A percentile compares a stretch with the other conserved stretches of the same genome.
phyloP scores from a whole-genome alignment of 2,113 vertebrate species.

The Cebus imitator region DNA sequence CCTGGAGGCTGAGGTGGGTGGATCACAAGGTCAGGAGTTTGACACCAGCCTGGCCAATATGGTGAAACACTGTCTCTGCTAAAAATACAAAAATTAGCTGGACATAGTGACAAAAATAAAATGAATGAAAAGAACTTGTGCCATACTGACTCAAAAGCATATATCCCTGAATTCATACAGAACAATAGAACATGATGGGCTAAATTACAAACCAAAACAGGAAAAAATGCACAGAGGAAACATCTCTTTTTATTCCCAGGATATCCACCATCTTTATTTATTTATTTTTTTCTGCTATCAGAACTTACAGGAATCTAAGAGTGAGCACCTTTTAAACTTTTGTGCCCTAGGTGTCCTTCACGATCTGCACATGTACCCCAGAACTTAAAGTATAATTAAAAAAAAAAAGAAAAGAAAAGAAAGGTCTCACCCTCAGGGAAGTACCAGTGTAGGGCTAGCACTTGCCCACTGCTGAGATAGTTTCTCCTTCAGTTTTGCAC shows the following conservation, averaged over 20 bases:
- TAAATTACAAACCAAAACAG: background rate
- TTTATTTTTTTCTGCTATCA: background rate
- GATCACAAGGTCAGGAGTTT: no score
- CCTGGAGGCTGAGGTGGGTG: no score
- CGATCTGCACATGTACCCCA: no score
- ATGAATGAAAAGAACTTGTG: background rate
- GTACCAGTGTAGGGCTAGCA: rapidly evolving
- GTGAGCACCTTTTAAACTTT: background rate
- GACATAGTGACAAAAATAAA: no score
- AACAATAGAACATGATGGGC: background rate
- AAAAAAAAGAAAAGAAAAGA: no score
- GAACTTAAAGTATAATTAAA: no score
- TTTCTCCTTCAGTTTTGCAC: background rate
- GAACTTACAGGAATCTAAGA: background rate
- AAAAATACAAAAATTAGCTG: no score
- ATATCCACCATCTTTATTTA: background rate
- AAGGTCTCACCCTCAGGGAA: background rate
- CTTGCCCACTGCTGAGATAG: background rate
- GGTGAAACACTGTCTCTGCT: no score
- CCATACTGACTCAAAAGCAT: background rate
- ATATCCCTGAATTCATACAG: background rate
- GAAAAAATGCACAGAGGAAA: background rate
- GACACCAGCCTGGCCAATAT: no score
- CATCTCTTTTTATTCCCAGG: background rate
- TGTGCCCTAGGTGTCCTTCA: background rate